A percentile compares a stretch with the other conserved stretches of the same genome.
Conservation (phyloP, 2,888 invertebrate species). For the Dynastes tityus region DNA sequence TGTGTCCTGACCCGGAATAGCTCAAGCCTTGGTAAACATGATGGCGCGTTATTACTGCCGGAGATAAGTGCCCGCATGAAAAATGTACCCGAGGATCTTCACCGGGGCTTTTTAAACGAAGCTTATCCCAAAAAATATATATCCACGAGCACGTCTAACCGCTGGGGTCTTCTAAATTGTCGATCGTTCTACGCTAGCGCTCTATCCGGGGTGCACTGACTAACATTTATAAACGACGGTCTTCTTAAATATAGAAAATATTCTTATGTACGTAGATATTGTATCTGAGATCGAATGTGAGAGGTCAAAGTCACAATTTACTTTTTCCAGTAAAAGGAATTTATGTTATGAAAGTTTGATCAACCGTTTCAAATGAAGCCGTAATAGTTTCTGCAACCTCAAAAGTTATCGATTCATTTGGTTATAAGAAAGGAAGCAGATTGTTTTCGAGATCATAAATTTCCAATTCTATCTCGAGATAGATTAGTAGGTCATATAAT, state of each 20-base stretch:
- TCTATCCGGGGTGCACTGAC: constrained; percentile 8
- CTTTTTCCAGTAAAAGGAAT: no score
- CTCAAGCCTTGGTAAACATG: constrained; percentile 60
- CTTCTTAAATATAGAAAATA: constrained; percentile 31
- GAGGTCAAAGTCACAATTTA: neutral
- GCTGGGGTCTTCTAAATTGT: constrained; percentile 46
- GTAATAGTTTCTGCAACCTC: neutral
- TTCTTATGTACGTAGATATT: neutral
- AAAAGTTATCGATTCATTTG: neutral
- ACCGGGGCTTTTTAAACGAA: constrained; percentile 30
- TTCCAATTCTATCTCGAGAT: no score
- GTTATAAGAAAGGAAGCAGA: no score
- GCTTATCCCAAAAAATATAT: constrained; percentile 48
- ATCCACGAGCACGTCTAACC: constrained; percentile 32
- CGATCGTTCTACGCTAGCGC: constrained; percentile 32
- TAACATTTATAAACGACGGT: constrained; percentile 36
- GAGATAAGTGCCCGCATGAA: constrained; percentile 62
- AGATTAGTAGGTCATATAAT: no score
- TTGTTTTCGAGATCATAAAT: no score
- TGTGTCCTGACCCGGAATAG: constrained; percentile 65
- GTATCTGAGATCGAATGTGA: neutral
- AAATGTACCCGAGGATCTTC: constrained; percentile 55
- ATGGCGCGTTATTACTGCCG: constrained; percentile 58
- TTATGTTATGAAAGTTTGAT: no score
- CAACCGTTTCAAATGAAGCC: no score